Evolutionary conservation across 2,888 invertebrate species (phyloP), one percentile per base, ranked within the genome.

Genomic region (Busseola fusca): DNA sequence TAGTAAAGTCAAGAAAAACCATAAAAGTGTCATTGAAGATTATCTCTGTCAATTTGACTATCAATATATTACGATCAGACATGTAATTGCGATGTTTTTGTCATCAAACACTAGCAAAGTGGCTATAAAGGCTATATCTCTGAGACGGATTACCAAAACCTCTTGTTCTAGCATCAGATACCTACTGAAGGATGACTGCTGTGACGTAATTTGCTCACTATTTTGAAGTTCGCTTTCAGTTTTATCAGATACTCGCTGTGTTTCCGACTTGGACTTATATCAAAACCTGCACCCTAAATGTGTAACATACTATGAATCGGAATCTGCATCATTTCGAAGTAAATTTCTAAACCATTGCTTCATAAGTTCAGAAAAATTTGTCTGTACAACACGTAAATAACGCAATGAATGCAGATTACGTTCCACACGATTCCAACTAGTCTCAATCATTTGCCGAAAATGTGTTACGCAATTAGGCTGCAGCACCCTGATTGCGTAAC

Each of bases 91-190:
- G 59, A 56, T 80, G 67, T 78, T 78, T 82, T 69, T 73, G 45
- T 25, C 60, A 42, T 57, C 37, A 62, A 74, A 72, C 67, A 54
- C 63, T 50, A 69, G 69, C 64, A 72, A 79, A 81, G 66, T 62
- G 63, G 56, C 70, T 50, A 65, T 75, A 56, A 74, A 79, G 52
- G 40, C 52, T 45, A 34, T 76, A 76, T 80, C 76, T 79, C 65
- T 48, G 68, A 67, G 67, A 69, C 34, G 27, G 59, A 79, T 66
- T 64, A 64, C 76, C 37, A 27, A 45, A 42, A 75, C 59, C 52
- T 69, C 62, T 70, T 48, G 76, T 64, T 54, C 59, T 57, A 50
- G 27, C 42, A 69, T 78, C 72, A 45, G 76, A 78, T 78, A 71
- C 12, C 54, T n/a, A 50, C 25, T 79, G 75, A 79, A 64, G 54